These are phyloP conservation scores for Papilio xuthus DNA, from an alignment of 1,140 invertebrate species.

Conservation along the genomic window DNA sequence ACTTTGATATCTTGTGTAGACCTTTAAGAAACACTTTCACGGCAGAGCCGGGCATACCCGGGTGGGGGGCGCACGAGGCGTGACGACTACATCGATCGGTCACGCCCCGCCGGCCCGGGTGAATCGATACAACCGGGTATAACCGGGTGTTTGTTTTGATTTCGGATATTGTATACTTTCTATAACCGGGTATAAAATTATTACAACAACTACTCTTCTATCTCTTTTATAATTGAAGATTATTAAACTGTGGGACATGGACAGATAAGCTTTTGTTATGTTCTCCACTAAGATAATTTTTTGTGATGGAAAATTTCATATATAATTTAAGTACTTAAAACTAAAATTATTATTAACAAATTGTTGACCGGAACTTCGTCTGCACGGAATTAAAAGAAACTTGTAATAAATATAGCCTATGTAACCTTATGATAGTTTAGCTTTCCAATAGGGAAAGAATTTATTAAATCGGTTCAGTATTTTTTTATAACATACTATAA, in stretches of 20 bases:
- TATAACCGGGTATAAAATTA: not conserved
- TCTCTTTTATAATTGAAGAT: not conserved
- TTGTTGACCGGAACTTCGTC: too few species aligned
- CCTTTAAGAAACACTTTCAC: conserved; percentile 40
- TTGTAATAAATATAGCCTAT: too few species aligned
- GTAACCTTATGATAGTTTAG: too few species aligned
- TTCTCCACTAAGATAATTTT: not conserved
- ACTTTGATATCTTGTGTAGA: conserved; percentile 22
- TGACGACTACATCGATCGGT: conserved; percentile 51
- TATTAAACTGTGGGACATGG: not conserved
- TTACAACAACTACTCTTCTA: not conserved
- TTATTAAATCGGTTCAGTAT: too few species aligned
- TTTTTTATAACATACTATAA: too few species aligned
- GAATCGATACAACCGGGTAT: conserved; percentile 35
- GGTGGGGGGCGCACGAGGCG: conserved; percentile 48
- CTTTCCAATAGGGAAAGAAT: too few species aligned
- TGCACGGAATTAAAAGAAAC: too few species aligned
- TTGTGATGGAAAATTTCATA: too few species aligned
- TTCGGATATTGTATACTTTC: conserved; percentile 30
- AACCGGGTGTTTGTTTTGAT: conserved; percentile 41
- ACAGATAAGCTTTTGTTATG: not conserved
- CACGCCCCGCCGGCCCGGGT: conserved; percentile 47
- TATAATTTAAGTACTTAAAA: too few species aligned
- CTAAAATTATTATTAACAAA: too few species aligned
- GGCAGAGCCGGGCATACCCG: conserved; percentile 41